These are phyloP conservation scores for Loxodonta africana DNA, from an alignment of 2,113 vertebrate species.

Conservation along the genomic window DNA sequence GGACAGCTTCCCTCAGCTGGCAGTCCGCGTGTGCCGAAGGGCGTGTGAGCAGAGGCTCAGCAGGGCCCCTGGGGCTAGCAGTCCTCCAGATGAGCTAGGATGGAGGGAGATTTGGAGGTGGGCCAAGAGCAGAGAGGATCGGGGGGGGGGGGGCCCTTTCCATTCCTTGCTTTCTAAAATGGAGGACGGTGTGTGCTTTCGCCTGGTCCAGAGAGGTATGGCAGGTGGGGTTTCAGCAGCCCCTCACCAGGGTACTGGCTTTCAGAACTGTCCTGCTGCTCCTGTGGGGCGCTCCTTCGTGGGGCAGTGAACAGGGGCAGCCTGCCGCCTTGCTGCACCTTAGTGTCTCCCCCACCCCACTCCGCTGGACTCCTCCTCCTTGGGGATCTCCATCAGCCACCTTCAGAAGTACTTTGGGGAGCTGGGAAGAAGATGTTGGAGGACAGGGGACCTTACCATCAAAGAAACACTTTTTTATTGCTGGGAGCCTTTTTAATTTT, in stretches of 20 bases:
- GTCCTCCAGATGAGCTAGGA: not conserved
- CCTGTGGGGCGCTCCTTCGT: not conserved
- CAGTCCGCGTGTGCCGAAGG: not conserved
- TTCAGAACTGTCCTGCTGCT: not conserved
- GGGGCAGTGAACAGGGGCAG: fast-evolving
- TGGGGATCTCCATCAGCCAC: not conserved
- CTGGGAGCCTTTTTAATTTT: not conserved
- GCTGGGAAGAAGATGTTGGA: not conserved
- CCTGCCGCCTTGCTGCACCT: fast-evolving
- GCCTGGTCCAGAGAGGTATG: not conserved
- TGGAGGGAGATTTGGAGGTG: too few relatives aligned
- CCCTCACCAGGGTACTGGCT: not conserved
- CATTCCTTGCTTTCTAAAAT: not conserved
- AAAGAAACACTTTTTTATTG: not conserved
- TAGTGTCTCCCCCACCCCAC: fast-evolving
- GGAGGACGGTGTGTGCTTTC: not conserved
- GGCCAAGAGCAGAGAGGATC: not conserved
- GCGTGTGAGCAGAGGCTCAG: not conserved
- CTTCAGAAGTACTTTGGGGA: not conserved
- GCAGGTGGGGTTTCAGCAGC: not conserved
- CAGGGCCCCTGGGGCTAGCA: not conserved
- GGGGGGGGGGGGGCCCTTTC: fast-evolving
- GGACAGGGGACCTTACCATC: not conserved
- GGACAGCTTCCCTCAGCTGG: not conserved
- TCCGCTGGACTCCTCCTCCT: not conserved